Base-by-base conservation (phyloP, 1,140 invertebrate genomes). In the Pseudobourletiella spinata region DNA sequence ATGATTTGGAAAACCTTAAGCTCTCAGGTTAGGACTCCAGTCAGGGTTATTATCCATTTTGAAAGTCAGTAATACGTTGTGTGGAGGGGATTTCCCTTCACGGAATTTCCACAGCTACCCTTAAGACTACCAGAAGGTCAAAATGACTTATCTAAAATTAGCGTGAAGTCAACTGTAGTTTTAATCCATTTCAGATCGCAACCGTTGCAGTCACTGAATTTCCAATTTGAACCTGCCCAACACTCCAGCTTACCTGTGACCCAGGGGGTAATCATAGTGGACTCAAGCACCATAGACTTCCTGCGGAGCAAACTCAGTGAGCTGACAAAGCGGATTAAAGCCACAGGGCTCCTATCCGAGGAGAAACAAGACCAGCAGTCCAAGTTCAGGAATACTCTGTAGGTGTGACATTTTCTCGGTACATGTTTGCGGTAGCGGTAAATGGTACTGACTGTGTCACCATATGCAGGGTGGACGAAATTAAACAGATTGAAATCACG, bases 221-320 rank as follows among this genome's bases (percentile, higher is more conserved):
- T 64, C 26, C 54, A 65, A 56, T 70, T 70, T 48, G 63, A 65
- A 39, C 65, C 68, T 20, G 68, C 65, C 8, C 57, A 61, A 54
- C 48, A 63, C 39, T 65, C 65, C 8, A 65, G 24, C 24, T 28
- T 57, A 86, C 74, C 78, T 92, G 18, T 79, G 85, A 67, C 83
- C 86, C 6, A 89, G 90, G 75, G 84, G 87, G 71, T 72, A 1
- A 3, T 96, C 43, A 89, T 89, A 0, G 86, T 95, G 0, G 91
- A 96, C 75, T 93, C 94, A 74, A 80, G 92, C 15, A 95, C 91
- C 0, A 84, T 91, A 35, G 89, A 91, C 66, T 89, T 87, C 85
- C 73, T 93, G 32, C 81, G 86, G 65, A 84, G 82, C 59, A 86
- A 88, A 65, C 73, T 91, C 30, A 79, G 78, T 1, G 89, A 93